Base-by-base conservation (phyloP, 2,888 invertebrate species). In the Argyresthia goedartella region DNA sequence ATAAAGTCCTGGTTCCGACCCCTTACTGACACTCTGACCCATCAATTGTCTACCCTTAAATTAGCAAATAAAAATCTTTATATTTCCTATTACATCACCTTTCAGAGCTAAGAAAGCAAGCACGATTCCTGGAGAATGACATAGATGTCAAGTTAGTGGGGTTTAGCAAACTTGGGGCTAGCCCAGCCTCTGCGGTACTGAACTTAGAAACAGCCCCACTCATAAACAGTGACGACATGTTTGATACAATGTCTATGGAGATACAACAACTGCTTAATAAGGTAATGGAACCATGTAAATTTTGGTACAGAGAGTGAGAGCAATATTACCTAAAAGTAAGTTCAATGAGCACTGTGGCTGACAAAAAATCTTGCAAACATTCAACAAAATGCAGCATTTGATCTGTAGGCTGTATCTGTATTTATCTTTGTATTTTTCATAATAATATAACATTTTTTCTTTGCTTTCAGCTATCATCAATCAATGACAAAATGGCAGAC, bases 71-170 rank as follows among this genome's bases (percentile, higher is more conserved):
- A 25, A 25, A 25, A 25, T 25, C 25, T 25, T 25, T 25, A 25
- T 25, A 25, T 25, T 25, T 39, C n/a, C 3, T 39, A 35, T 55
- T 56, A 54, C 55, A 55, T 58, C 39, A 46, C 25, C 41, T 48
- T 54, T 46, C 67, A 97, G 98, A 96, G 76, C 81, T 98, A 53
- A 89, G 98, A 51, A 97, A 96, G 75, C 95, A 97, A 77, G 98
- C 99, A 1, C 88, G 98, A 54, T 92, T 93, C 55, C 81, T 98
- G 51, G 99, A 99, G 81, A 98, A 98, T 88, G 98, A 98, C 73
- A 96, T 99, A 62, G 99, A 99, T 76, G 88, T 96, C 10, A 99
- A 99, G 77, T 86, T 99, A 57, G 96, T 98, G 1, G 95, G 95
- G 7, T 96, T 97, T 71, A 98, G 97, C 75, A 99, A 99, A 87